These are phyloP conservation scores for Pentalonia nigronervosa DNA, from an alignment of 1,140 invertebrate genomes.

Conservation along the genomic window DNA sequence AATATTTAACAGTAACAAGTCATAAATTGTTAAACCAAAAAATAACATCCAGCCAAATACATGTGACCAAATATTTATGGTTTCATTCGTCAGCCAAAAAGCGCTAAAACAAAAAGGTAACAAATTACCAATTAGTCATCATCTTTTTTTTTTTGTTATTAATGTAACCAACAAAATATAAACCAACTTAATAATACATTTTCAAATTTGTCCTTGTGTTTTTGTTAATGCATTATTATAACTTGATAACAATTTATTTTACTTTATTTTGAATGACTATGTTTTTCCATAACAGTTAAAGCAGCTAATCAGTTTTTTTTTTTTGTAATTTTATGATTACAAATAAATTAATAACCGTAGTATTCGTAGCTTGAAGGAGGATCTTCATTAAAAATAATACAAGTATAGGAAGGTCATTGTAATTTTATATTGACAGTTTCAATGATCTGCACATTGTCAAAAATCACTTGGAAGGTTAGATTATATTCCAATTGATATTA, in stretches of 20 bases:
- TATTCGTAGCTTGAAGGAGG: background rate
- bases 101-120: conserved; percentile 70
- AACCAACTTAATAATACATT: background rate
- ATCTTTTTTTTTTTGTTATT: background rate
- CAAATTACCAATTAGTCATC: background rate
- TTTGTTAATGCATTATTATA: background rate
- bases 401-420: background rate
- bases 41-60: conserved; percentile 91
- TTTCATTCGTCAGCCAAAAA: conserved; percentile 97
- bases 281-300: background rate
- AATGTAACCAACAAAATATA: background rate
- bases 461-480: background rate
- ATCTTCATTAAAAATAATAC: background rate
- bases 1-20: conserved; percentile 79
- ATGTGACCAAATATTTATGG: conserved; percentile 97
- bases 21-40: conserved; percentile 82
- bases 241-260: background rate
- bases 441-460: background rate
- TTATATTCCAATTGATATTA: background rate
- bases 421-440: conserved; percentile 18
- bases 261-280: background rate
- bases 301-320: background rate
- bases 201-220: background rate
- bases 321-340: background rate
- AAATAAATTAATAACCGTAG: background rate